Evolutionary conservation across 2,797 vertebrate genomes (phyloP).

Genomic region (Vireo griseus): DNA sequence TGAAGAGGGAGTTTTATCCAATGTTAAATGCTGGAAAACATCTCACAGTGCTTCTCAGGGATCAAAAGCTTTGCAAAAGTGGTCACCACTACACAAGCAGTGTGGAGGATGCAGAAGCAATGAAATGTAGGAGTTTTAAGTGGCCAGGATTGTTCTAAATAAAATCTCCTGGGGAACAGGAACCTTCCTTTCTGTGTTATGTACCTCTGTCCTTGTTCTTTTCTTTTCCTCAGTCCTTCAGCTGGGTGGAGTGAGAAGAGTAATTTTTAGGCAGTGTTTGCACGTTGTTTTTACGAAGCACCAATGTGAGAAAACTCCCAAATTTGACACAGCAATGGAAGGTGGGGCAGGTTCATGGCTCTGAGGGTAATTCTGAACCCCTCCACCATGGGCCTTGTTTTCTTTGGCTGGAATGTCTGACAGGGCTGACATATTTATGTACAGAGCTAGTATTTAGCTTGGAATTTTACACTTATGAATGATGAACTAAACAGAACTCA

Average conservation of each 20-base stretch:
- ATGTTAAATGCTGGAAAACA: neutral
- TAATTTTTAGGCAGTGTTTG: neutral
- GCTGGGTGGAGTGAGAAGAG: slow-evolving; percentile 16
- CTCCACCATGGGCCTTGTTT: slow-evolving; percentile 49
- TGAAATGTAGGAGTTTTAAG: neutral
- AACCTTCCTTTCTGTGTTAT: neutral
- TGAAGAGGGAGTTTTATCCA: neutral
- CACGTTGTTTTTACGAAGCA: slow-evolving; percentile 6
- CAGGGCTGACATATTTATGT: slow-evolving; percentile 73
- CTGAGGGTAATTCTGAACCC: slow-evolving; percentile 52
- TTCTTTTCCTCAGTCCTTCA: neutral
- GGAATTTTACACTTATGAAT: slow-evolving; percentile 74
- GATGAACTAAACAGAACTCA: slow-evolving; percentile 70
- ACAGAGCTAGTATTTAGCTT: slow-evolving; percentile 71
- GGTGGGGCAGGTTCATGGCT: slow-evolving; percentile 32
- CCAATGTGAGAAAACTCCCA: slow-evolving; percentile 10
- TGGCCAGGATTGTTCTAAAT: neutral
- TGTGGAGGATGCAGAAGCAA: neutral
- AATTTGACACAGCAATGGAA: neutral
- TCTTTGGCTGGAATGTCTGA: slow-evolving; percentile 65
- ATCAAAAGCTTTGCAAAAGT: neutral
- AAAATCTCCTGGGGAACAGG: neutral
- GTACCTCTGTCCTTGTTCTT: neutral
- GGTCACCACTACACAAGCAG: neutral
- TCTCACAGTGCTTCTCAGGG: fast-evolving